phyloP scores from a whole-genome alignment of 2,113 vertebrate genomes.

The Arenaria interpres region DNA sequence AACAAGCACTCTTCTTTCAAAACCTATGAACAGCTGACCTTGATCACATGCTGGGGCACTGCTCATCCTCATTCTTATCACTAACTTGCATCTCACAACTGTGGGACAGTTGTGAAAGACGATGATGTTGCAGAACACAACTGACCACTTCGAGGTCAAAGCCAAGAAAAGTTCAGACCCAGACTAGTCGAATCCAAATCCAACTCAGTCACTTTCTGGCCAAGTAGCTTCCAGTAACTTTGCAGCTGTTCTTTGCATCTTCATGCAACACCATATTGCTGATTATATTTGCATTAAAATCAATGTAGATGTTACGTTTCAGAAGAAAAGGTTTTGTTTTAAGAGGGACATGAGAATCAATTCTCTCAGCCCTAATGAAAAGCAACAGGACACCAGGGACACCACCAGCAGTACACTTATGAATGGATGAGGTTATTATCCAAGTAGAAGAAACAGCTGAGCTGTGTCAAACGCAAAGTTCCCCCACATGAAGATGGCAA shows the following conservation, averaged over 20 bases:
- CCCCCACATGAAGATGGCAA: background rate
- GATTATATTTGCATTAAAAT: background rate
- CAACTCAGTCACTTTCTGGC: background rate
- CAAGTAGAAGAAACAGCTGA: background rate
- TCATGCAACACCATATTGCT: background rate
- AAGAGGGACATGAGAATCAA: background rate
- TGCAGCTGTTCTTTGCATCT: background rate
- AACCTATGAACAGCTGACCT: background rate
- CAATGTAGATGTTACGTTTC: background rate
- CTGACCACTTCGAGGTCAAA: background rate
- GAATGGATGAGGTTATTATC: background rate
- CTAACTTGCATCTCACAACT: background rate
- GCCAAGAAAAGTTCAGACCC: background rate
- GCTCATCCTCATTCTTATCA: background rate
- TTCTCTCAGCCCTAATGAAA: background rate
- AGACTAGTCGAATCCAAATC: background rate
- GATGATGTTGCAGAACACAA: background rate
- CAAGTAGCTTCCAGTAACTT: background rate
- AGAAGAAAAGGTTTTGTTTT: background rate
- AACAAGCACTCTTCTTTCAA: background rate
- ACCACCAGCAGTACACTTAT: background rate
- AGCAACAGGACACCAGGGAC: background rate
- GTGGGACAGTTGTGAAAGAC: background rate
- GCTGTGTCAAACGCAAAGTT: background rate
- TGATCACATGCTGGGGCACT: background rate